Evolutionary conservation across 2,113 vertebrate genomes (phyloP).

Genomic region (Spheniscus mendiculus): DNA sequence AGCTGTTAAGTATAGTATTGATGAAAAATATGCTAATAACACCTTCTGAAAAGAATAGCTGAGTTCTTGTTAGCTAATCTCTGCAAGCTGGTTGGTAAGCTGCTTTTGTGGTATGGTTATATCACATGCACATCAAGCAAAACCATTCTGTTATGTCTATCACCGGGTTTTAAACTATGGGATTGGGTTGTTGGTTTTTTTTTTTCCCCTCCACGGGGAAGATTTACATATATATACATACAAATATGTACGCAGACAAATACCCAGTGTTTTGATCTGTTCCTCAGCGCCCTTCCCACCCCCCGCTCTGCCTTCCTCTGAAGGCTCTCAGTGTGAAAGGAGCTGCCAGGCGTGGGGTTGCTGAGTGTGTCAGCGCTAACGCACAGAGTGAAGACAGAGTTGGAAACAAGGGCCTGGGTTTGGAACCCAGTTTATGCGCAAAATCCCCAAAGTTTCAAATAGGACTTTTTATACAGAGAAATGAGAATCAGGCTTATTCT

Average conservation of each 20-base stretch:
- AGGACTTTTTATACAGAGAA: background rate
- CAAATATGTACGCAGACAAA: background rate
- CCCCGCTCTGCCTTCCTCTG: background rate
- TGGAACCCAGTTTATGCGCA: background rate
- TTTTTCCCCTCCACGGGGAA: background rate
- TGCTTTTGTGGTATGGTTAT: background rate
- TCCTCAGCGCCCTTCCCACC: background rate
- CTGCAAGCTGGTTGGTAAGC: slow-evolving; percentile 13
- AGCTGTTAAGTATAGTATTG: slow-evolving; percentile 61
- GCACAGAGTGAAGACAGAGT: rapidly evolving
- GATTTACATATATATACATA: background rate
- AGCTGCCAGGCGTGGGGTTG: background rate
- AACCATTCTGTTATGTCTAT: background rate
- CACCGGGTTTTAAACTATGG: background rate
- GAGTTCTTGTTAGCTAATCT: slow-evolving; percentile 47
- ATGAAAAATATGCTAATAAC: slow-evolving; percentile 70
- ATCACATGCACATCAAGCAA: slow-evolving; percentile 9
- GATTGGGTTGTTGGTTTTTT: too few species aligned
- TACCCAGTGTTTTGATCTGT: background rate
- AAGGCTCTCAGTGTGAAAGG: background rate
- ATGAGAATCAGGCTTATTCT: background rate
- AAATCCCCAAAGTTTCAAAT: background rate
- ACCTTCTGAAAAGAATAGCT: slow-evolving; percentile 30
- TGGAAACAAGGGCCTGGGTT: background rate
- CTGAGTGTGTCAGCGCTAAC: rapidly evolving